Conservation (phyloP, 2,888 invertebrate species). For the Leistus spinibarbis region DNA sequence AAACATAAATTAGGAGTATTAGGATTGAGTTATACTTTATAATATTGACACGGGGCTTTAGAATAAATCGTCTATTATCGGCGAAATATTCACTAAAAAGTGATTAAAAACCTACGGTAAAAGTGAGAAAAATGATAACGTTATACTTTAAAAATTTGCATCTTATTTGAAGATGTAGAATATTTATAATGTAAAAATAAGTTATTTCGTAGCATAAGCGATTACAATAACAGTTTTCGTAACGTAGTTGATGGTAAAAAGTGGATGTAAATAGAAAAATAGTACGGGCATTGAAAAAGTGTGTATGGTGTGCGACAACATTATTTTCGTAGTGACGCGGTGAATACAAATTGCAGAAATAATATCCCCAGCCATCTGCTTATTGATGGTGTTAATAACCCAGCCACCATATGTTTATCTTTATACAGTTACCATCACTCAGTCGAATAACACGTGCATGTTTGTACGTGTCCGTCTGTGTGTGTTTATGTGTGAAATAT, state of each 20-base stretch:
- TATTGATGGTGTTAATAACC: conserved; percentile 34
- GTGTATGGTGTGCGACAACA: background rate
- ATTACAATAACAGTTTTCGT: too few relatives aligned
- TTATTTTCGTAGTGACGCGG: background rate
- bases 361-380: conserved; percentile 26
- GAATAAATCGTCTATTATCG: too few relatives aligned
- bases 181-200: too few relatives aligned
- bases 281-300: background rate
- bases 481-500: background rate
- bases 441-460: background rate
- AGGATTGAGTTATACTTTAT: background rate
- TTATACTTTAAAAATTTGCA: too few relatives aligned
- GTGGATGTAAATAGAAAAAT: background rate
- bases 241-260: too few relatives aligned
- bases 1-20: background rate
- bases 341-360: conserved; percentile 13
- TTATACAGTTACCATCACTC: conserved; percentile 3
- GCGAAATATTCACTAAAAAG: too few relatives aligned
- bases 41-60: too few relatives aligned
- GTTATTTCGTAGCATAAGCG: too few relatives aligned
- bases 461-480: background rate
- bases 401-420: conserved; percentile 30
- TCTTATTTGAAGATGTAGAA: too few relatives aligned
- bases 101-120: too few relatives aligned
- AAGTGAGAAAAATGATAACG: too few relatives aligned